phyloP scores from a whole-genome alignment of 1,140 invertebrate genomes.

The Anagrus nilaparvatae region DNA sequence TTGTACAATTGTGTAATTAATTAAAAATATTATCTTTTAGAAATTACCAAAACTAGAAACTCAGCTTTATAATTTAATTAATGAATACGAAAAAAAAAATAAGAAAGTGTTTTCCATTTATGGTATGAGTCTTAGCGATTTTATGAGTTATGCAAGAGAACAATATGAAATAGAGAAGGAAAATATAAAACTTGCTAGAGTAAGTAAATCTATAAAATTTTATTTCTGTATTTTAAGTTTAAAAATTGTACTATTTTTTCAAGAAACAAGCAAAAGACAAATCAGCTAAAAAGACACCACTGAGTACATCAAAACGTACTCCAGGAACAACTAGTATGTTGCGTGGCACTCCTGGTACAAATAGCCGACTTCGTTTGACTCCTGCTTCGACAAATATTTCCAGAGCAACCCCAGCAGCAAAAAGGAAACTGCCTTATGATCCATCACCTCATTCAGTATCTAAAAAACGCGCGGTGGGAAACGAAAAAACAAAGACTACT shows the following conservation, averaged over 20 bases:
- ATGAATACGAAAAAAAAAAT: conserved; percentile 44
- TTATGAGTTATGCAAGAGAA: conserved; percentile 47
- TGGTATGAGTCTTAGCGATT: conserved; percentile 46
- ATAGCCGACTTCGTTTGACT: conserved; percentile 19
- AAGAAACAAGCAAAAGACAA: conserved; percentile 34
- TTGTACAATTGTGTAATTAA: neutral
- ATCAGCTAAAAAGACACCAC: conserved; percentile 29
- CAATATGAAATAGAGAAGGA: conserved; percentile 31
- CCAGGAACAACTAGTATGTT: conserved; percentile 23
- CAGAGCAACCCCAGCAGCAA: conserved; percentile 21
- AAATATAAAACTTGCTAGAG: conserved; percentile 31
- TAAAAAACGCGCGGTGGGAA: conserved; percentile 21
- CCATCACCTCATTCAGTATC: conserved; percentile 22
- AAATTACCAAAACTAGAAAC: conserved; percentile 56
- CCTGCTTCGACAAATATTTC: conserved; percentile 21
- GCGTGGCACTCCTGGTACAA: conserved; percentile 18
- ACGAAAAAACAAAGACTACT: conserved; percentile 20
- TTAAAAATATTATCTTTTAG: conserved; percentile 14
- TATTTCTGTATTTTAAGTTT: conserved; percentile 3
- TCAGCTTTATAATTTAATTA: conserved; percentile 44
- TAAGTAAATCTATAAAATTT: conserved; percentile 17
- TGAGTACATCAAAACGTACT: conserved; percentile 27
- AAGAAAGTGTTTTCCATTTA: conserved; percentile 46
- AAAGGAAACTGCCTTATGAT: conserved; percentile 30
- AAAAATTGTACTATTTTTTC: conserved; percentile 8